Evolutionary conservation across 2,888 invertebrate genomes (phyloP), one percentile per base, ranked within the genome.

Genomic region (Adineta ricciae): DNA sequence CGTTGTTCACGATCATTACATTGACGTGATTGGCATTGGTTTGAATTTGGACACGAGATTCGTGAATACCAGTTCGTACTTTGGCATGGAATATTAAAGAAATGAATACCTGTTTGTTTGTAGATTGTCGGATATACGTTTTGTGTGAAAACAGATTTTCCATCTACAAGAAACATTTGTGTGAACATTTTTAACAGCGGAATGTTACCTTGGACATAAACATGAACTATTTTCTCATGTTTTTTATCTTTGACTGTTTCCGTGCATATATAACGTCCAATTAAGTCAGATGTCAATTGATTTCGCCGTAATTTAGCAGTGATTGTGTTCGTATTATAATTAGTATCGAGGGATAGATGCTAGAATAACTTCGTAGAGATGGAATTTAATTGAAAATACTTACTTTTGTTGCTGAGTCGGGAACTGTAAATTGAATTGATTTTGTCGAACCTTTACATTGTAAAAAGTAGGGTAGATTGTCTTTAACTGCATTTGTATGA

Each of bases 61-160:
- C 8, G 16, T 41, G 73, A 21, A 78, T 41, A 78, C 73, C 73
- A 78, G 14, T 21, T 78, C 8, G 73, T 78, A 38, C 38, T 78
- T 78, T 41, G 73, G 24, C 73, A 78, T 78, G 73, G 73, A 41
- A 78, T 0, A 41, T 78, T 78, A 41, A 78, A 78, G 24, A 78
- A 78, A 41, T 78, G 73, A 38, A 78, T 41, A 78, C 73, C 73
- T 21, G 38, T 78, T 78, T 78, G 73, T 78, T 78, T 41, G 8
- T 24, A 41, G 1, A 78, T 11, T 24, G 21, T 78, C 24, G 73
- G 21, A 78, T 78, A 41, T 24, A n/a, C 3, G 7, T 2, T 41
- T 78, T 78, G 3, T 11, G 73, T 78, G 24, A 78, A 78, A 1
- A 78, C n/a, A 38, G 73, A 41, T 24, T 78, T 1, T 9, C 24